Base-by-base conservation (phyloP, 2,113 vertebrate genomes). In the Hipposideros armiger region DNA sequence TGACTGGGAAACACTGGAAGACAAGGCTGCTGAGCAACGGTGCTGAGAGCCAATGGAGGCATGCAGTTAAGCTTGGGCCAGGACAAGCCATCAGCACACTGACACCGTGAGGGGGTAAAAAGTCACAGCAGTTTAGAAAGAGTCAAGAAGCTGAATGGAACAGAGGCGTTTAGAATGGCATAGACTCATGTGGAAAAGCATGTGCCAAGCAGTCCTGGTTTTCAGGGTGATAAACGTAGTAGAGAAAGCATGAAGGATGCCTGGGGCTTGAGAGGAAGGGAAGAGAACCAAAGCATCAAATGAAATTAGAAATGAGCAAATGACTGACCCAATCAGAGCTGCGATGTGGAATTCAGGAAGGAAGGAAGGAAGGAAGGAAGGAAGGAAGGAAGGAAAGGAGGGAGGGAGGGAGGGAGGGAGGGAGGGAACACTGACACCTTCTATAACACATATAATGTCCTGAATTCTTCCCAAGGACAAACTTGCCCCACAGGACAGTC, bases 351-450 rank as follows among this genome's bases (percentile, higher is more conserved):
- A 66, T 24, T 20, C 36, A 36, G 15, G 64, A 32, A 14, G 11
- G 50, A 11, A 45, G 11, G 42, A 7, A 45, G 6, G 50, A 0
- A n/a, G 1, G 32, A 7, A 14, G 2, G 50, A 1, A 36, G 6
- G 64, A 16, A 14, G 11, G 50, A 13, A 45, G 11, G 42, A 15
- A 45, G 6, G 50, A 2, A n/a, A 3, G 32, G 4, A 14, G 5
- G 50, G 3, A 36, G 3, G 19, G 0, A 13, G 3, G 47, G 1
- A n/a, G 11, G 32, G 5, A 20, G 5, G 47, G 5, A 56, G 11
- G 52, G 0, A n/a, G 4, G 74, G 8, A 47, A 69, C 7, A 28
- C 15, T 0, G 50, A 60, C 56, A 58, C 15, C 17, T 67, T 50
- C 13, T 73, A 42, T 10, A 60, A 81, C 42, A 88, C 0, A 24